phyloP scores from a whole-genome alignment of 1,140 invertebrate species.

The Samia ricini region DNA sequence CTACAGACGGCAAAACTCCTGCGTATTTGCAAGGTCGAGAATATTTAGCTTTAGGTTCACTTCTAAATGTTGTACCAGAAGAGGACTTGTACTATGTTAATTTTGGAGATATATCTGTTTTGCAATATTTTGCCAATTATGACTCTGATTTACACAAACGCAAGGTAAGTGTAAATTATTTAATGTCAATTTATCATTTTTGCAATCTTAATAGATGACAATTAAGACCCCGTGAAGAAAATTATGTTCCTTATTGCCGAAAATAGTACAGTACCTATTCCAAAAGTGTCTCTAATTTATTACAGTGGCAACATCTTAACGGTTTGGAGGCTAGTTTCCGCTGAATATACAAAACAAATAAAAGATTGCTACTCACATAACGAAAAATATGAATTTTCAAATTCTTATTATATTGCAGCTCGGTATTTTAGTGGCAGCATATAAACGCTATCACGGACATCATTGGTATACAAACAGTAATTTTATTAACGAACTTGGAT shows the following conservation, averaged over 20 bases:
- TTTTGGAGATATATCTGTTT: constrained; percentile 59
- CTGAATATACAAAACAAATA: neutral
- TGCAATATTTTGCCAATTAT: constrained; percentile 50
- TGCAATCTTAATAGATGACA: too few relatives aligned
- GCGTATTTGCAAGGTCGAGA: constrained; percentile 63
- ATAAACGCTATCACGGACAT: constrained; percentile 55
- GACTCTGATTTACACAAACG: constrained; percentile 43
- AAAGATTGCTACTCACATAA: neutral
- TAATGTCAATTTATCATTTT: too few relatives aligned
- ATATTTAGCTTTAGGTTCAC: constrained; percentile 50
- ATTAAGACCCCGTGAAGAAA: neutral
- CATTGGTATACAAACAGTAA: constrained; percentile 45
- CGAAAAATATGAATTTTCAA: neutral
- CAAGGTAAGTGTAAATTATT: constrained; percentile 36
- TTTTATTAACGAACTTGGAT: constrained; percentile 58
- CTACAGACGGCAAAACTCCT: constrained; percentile 65
- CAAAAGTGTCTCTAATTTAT: too few relatives aligned
- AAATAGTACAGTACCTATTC: too few relatives aligned
- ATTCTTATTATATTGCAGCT: constrained; percentile 34
- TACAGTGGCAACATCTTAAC: neutral
- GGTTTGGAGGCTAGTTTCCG: neutral
- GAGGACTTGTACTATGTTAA: constrained; percentile 67
- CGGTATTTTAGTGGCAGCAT: constrained; percentile 58
- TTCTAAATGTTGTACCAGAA: constrained; percentile 59
- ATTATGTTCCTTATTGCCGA: too few relatives aligned